Evolutionary conservation across 2,113 vertebrate genomes (phyloP).

Genomic region (Prochilodus magdalenae): DNA sequence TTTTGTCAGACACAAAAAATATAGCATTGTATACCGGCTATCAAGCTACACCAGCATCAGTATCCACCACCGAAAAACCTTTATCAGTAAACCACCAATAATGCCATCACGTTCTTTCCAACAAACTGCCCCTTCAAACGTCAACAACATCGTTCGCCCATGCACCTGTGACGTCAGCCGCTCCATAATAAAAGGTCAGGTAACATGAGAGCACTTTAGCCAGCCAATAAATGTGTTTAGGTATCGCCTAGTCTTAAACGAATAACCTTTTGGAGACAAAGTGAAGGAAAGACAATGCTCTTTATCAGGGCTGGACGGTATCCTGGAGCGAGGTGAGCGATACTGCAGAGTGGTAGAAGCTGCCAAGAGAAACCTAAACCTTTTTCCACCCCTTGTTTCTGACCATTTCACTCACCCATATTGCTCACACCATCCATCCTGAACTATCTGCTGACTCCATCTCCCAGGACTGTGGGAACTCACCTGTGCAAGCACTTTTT

Average conservation of each 20-base stretch:
- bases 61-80: no score
- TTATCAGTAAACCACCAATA: neutral
- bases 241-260: neutral
- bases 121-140: no score
- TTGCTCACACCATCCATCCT: neutral
- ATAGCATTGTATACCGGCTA: no score
- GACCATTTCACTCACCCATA: slow-evolving; percentile 29
- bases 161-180: slow-evolving; percentile 3
- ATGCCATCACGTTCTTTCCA: neutral
- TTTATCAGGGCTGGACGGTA: slow-evolving; percentile 46
- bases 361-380: slow-evolving; percentile 43
- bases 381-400: neutral
- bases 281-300: slow-evolving; percentile 28
- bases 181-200: slow-evolving; percentile 13
- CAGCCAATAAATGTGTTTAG: slow-evolving; percentile 19
- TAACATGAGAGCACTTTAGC: slow-evolving; percentile 36
- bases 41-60: no score
- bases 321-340: slow-evolving; percentile 18
- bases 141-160: no score
- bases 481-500: slow-evolving; percentile 53
- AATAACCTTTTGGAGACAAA: slow-evolving; percentile 47
- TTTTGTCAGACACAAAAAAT: no score
- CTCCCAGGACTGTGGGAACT: slow-evolving; percentile 57
- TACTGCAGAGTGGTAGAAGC: slow-evolving; percentile 13
- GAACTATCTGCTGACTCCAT: slow-evolving; percentile 47